phyloP scores from a whole-genome alignment of 1,140 invertebrate species.

The Drosophila grimshawi region DNA sequence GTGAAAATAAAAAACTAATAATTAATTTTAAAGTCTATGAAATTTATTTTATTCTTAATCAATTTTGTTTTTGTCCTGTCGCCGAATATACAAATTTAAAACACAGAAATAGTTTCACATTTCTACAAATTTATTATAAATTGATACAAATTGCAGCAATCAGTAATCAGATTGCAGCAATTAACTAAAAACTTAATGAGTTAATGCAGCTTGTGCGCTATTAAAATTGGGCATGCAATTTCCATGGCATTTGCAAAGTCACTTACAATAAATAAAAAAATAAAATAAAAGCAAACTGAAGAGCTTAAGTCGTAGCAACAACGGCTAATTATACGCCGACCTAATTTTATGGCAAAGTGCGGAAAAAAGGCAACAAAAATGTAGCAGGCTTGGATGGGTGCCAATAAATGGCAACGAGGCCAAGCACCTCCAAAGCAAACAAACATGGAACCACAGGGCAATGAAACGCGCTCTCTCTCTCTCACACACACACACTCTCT shows the following conservation, averaged over 20 bases:
- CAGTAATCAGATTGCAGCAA: neutral
- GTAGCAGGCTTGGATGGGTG: conserved; percentile 37
- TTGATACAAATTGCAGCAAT: too few relatives aligned
- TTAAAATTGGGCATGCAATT: conserved; percentile 45
- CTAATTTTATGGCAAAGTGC: conserved; percentile 71
- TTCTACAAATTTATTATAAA: too few relatives aligned
- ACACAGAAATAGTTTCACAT: too few relatives aligned
- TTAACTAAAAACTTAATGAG: neutral
- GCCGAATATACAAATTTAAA: too few relatives aligned
- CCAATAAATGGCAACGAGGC: conserved; percentile 81
- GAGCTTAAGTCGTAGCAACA: conserved; percentile 68
- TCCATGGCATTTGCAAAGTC: conserved; percentile 40
- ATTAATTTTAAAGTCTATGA: neutral
- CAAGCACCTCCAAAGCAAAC: conserved; percentile 75
- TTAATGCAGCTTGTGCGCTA: neutral
- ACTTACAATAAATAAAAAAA: conserved; percentile 54
- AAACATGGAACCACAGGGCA: conserved; percentile 74
- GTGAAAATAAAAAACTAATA: neutral
- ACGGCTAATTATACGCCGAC: conserved; percentile 78
- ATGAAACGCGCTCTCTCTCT: conserved; percentile 50
- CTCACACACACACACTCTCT: neutral
- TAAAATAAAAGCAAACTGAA: conserved; percentile 24
- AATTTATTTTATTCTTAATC: too few relatives aligned
- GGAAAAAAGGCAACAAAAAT: conserved; percentile 59
- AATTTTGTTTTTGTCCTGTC: too few relatives aligned